Conservation (phyloP, 2,113 vertebrate species). For the Collichthys lucidus region DNA sequence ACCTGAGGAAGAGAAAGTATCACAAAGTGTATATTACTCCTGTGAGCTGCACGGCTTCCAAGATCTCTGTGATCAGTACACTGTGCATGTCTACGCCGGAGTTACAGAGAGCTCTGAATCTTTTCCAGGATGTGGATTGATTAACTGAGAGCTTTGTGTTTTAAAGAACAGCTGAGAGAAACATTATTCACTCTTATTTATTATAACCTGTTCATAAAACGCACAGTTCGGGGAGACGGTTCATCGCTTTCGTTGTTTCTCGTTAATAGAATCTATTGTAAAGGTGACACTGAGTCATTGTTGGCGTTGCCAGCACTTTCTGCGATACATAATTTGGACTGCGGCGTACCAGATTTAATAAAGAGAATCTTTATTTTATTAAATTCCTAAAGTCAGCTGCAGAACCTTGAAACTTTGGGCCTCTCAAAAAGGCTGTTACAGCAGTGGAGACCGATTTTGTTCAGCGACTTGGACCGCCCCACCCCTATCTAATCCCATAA, state of each 20-base stretch:
- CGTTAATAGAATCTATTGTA: neutral
- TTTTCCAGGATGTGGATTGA: neutral
- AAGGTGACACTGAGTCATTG: conserved; percentile 12
- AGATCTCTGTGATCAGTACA: neutral
- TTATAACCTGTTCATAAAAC: neutral
- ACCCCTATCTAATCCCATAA: conserved; percentile 91
- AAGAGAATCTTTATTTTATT: conserved; percentile 46
- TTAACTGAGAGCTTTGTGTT: neutral
- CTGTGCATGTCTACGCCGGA: neutral
- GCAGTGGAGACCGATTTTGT: neutral
- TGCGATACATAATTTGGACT: conserved; percentile 11
- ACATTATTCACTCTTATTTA: too few species aligned
- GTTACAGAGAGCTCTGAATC: neutral
- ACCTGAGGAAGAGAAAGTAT: conserved; percentile 23
- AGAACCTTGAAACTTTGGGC: conserved; percentile 42
- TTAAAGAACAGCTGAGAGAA: neutral
- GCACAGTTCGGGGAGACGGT: neutral
- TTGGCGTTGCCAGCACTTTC: conserved; percentile 15
- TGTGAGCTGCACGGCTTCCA: neutral
- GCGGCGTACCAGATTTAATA: conserved; percentile 28
- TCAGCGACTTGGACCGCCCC: conserved; percentile 81
- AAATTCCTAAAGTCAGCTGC: conserved; percentile 40
- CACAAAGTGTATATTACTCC: neutral
- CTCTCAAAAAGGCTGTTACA: conserved; percentile 32
- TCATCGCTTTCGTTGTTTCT: neutral